phyloP scores from a whole-genome alignment of 2,113 vertebrate species.

The Marmota monax region DNA sequence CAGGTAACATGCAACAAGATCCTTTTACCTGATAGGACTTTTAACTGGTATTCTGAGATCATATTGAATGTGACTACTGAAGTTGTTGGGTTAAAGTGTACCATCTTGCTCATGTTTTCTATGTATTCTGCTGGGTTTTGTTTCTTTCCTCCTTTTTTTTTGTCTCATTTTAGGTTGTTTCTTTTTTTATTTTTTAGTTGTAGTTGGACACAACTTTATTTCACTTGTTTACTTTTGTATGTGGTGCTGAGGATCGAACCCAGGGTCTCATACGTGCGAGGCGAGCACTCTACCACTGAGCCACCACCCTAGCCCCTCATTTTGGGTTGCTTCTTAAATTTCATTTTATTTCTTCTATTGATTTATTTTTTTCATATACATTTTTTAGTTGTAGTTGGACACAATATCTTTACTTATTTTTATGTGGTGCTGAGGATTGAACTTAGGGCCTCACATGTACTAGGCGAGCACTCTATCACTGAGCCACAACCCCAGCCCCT shows the following conservation, averaged over 20 bases:
- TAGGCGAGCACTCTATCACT: too few relatives aligned
- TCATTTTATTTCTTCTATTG: background rate
- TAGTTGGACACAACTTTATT: too few relatives aligned
- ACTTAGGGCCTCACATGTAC: too few relatives aligned
- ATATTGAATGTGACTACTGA: background rate
- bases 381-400: too few relatives aligned
- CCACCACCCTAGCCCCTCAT: background rate
- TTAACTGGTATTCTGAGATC: background rate
- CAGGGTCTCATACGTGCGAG: too few relatives aligned
- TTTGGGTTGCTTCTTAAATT: slow-evolving; percentile 8
- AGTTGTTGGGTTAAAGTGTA: background rate
- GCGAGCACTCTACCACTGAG: too few relatives aligned
- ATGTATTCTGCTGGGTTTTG: background rate
- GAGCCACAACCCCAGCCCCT: too few relatives aligned
- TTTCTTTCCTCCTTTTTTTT: background rate
- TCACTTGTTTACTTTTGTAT: too few relatives aligned
- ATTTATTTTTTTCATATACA: background rate
- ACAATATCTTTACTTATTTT: too few relatives aligned
- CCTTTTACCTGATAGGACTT: background rate
- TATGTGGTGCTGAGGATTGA: too few relatives aligned
- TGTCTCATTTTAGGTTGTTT: background rate
- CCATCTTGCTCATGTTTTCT: background rate
- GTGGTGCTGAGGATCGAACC: too few relatives aligned
- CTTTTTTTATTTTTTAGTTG: background rate
- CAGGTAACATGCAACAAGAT: background rate